phyloP scores from a whole-genome alignment of 2,113 vertebrate species.

The Actenoides hombroni region DNA sequence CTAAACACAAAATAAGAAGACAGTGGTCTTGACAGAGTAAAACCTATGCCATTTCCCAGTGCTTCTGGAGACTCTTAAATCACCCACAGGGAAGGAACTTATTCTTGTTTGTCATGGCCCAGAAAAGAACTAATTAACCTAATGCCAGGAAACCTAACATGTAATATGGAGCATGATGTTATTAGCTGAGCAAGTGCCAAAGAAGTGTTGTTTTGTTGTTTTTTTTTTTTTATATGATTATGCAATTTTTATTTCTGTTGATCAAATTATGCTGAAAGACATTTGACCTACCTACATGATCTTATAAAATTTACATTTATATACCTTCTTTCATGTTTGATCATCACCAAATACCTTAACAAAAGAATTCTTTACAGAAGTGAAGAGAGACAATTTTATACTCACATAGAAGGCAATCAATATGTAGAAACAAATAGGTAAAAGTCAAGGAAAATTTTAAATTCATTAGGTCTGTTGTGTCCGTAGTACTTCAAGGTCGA shows the following conservation, averaged over 20 bases:
- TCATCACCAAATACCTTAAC: background rate
- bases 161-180: background rate
- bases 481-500: background rate
- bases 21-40: background rate
- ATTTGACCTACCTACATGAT: background rate
- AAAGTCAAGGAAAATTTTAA: background rate
- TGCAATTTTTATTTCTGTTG: background rate
- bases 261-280: background rate
- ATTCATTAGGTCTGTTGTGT: background rate
- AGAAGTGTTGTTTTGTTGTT: background rate
- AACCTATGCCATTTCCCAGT: background rate
- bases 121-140: background rate
- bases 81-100: background rate
- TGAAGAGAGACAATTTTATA: background rate
- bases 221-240: background rate
- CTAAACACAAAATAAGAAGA: background rate
- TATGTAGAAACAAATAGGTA: background rate
- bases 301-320: background rate
- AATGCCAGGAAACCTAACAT: background rate
- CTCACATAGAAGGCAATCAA: background rate
- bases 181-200: background rate
- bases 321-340: background rate
- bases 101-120: background rate
- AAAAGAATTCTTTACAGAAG: background rate
- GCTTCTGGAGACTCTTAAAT: background rate